Conservation (phyloP, 2,113 vertebrate genomes). For the Alces alces region DNA sequence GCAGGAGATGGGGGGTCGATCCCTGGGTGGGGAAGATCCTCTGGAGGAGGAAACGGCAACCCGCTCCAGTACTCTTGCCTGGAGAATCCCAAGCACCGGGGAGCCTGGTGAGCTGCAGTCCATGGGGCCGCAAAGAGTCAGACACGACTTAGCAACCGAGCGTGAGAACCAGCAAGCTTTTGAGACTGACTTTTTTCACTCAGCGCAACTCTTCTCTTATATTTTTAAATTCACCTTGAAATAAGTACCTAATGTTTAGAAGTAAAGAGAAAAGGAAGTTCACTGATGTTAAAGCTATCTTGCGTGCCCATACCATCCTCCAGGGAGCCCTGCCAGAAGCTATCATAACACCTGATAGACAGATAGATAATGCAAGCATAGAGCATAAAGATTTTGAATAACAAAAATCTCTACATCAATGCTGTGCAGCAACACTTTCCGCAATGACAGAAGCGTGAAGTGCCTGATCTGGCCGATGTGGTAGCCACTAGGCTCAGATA, state of each 20-base stretch:
- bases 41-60: background rate
- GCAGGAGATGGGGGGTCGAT: background rate
- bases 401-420: background rate
- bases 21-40: background rate
- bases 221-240: background rate
- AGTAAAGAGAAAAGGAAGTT: background rate
- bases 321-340: too few relatives aligned
- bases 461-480: background rate
- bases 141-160: background rate
- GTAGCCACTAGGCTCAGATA: fast-evolving
- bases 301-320: fast-evolving
- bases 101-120: background rate
- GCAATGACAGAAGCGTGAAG: too few relatives aligned
- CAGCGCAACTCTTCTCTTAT: background rate
- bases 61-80: background rate
- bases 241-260: background rate
- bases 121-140: background rate
- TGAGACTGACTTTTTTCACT: background rate
- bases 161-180: background rate
- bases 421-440: background rate
- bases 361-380: background rate
- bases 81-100: background rate
- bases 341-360: fast-evolving
- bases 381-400: background rate
- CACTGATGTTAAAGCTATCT: background rate